These are phyloP conservation scores for Diadema setosum DNA, from an alignment of 35 echinoderm and acorn worm species.

Conservation along the genomic window DNA sequence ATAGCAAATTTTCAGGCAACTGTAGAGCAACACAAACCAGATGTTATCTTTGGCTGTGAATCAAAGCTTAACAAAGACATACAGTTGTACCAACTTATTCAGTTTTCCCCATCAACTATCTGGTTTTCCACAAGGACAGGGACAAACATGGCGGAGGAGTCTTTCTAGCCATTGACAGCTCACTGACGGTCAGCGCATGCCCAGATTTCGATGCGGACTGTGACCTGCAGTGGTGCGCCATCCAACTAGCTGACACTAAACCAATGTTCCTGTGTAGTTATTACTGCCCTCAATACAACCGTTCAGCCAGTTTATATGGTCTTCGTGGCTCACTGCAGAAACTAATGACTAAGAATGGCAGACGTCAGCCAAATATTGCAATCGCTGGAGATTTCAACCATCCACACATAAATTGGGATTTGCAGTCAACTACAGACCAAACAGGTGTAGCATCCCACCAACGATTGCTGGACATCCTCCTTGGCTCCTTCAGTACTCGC, in stretches of 20 bases:
- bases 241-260: not conserved
- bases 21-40: slow-evolving; percentile 31
- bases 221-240: not conserved
- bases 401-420: slow-evolving; percentile 18
- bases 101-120: slow-evolving; percentile 28
- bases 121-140: not conserved
- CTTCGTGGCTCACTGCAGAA: not conserved
- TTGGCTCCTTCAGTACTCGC: too few relatives aligned
- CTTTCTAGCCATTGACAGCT: not conserved
- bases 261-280: not conserved
- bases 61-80: slow-evolving; percentile 5
- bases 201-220: slow-evolving; percentile 11
- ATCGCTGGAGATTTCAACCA: slow-evolving; percentile 22
- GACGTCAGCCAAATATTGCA: not conserved
- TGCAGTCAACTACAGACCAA: not conserved
- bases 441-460: not conserved
- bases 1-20: not conserved
- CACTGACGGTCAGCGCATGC: not conserved
- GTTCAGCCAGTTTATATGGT: not conserved
- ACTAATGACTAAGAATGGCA: not conserved
- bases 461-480: not conserved
- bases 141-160: not conserved
- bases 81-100: not conserved
- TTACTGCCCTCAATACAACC: not conserved
- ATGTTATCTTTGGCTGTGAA: slow-evolving; percentile 34